Evolutionary conservation across 2,797 vertebrate genomes (phyloP), one percentile per base, ranked within the genome.

Genomic region (Linurgus olivaceus): DNA sequence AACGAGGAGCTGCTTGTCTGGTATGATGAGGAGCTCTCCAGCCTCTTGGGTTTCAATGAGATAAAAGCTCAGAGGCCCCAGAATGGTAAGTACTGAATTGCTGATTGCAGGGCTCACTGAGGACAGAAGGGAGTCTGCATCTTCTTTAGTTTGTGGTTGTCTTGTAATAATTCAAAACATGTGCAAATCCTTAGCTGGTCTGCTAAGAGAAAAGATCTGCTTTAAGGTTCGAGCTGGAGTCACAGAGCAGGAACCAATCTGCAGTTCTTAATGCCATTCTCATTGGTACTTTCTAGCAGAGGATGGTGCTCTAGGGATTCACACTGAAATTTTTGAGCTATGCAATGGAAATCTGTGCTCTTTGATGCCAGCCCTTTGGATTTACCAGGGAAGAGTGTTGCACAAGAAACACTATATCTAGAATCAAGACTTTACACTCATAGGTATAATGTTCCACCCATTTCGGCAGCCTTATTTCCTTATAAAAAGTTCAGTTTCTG

Each of bases 1-100:
- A 98, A 98, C 16, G 98, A 99, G 86, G 98, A 99, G 84, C 97
- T 99, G 66, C 97, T 99, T 68, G 98, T 99, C 71, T 99, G 99
- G 98, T 99, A 99, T 68, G 98, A 99, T 82, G 96, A 97, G 50
- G 98, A 99, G n/a, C 98, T 99, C 83, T 98, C 98, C 92, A 98
- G 97, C 55, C 98, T 99, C 21, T 95, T 99, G 93, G 98, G 98
- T 55, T 98, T 99, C 90, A 97, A 96, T n/a, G 98, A 99, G 84
- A 97, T 98, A 84, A 98, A 94, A 88, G 63, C 96, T 67, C 97
- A 96, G 83, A 96, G 85, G 44, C 78, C 95, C 16, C 91, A 94
- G 50, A 97, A 97, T 79, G 98, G 98, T 99, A 92, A 98, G 98
- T 91, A 59, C 33, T 5, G 42, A 70, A 51, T 10, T 72, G 23